These are phyloP conservation scores for Morelia viridis DNA, from an alignment of 2,797 vertebrate genomes.

Conservation along the genomic window DNA sequence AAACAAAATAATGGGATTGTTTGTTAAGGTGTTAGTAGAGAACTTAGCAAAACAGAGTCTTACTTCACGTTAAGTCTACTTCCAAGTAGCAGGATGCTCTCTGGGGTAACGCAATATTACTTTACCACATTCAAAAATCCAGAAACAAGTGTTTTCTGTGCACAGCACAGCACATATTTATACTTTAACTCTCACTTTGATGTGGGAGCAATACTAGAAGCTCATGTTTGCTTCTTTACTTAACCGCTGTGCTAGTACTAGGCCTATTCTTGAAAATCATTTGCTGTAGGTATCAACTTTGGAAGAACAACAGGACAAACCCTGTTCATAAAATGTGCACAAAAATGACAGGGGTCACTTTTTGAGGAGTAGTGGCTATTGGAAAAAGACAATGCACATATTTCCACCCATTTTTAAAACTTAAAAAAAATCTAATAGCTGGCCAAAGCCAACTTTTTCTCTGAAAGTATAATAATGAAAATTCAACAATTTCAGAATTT, in stretches of 20 bases:
- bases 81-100: background rate
- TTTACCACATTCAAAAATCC: background rate
- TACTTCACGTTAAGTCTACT: background rate
- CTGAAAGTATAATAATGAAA: background rate
- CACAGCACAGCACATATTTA: background rate
- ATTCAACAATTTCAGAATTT: background rate
- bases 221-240: background rate
- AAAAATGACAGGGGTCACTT: background rate
- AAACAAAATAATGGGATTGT: background rate
- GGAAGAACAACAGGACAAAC: background rate
- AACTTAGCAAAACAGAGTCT: background rate
- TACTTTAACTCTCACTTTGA: background rate
- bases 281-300: background rate
- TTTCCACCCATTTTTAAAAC: background rate
- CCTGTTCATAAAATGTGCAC: background rate
- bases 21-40: background rate
- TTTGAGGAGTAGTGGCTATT: background rate
- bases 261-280: background rate
- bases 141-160: background rate
- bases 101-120: background rate
- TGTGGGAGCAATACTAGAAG: background rate
- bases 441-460: background rate
- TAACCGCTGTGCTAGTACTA: background rate
- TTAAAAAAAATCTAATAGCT: background rate
- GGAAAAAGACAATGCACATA: background rate